A percentile compares a stretch with the other conserved stretches of the same genome.
These are phyloP conservation scores for Amiota communis DNA, from an alignment of 2,888 invertebrate species.

Conservation along the genomic window DNA sequence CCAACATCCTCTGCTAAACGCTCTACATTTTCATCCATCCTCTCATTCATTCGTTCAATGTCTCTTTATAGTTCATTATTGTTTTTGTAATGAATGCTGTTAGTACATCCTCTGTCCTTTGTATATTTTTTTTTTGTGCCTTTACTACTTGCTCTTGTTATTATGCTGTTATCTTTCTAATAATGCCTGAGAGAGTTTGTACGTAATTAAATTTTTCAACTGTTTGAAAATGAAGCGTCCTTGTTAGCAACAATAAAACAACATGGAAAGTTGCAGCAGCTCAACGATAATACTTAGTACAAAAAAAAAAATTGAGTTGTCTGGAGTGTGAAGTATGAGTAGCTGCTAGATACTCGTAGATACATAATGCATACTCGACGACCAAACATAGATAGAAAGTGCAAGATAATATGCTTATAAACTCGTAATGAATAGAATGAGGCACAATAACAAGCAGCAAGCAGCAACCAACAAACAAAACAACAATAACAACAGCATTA, in stretches of 20 bases:
- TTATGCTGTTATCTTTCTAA: conserved; percentile 68
- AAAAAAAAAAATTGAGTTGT: neutral
- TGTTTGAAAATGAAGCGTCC: conserved; percentile 48
- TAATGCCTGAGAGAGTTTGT: conserved; percentile 67
- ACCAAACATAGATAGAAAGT: conserved; percentile 54
- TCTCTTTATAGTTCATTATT: conserved; percentile 4
- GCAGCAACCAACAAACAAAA: neutral
- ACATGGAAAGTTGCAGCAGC: conserved; percentile 19
- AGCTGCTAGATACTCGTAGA: conserved; percentile 50
- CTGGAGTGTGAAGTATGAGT: conserved; percentile 49
- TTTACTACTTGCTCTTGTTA: conserved; percentile 50
- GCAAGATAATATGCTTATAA: conserved; percentile 61
- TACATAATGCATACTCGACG: too few relatives aligned
- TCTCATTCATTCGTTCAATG: neutral
- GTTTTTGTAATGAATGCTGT: conserved; percentile 5
- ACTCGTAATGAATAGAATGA: conserved; percentile 2
- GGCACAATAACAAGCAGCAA: neutral
- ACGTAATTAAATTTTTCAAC: conserved; percentile 61
- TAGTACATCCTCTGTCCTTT: conserved; percentile 1
- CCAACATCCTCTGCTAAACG: neutral
- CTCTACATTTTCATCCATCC: neutral
- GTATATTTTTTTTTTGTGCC: neutral
- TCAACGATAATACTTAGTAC: neutral
- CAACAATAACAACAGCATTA: conserved; percentile 28
- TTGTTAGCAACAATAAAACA: conserved; percentile 31